Conservation (phyloP, 2,113 vertebrate species). For the Protobothrops flavoviridis region DNA sequence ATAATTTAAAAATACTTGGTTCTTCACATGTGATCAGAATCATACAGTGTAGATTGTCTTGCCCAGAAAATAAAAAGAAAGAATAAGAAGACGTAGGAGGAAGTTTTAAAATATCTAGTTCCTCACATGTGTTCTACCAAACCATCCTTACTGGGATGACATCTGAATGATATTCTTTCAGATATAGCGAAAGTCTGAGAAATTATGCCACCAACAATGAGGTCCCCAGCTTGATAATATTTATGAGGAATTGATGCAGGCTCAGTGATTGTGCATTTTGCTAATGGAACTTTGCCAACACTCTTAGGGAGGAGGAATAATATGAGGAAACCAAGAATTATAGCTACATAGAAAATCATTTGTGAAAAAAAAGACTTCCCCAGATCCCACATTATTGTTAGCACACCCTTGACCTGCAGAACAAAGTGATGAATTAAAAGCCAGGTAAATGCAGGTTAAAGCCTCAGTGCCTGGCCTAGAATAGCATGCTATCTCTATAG, state of each 20-base stretch:
- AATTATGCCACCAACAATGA: not conserved
- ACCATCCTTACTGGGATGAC: not conserved
- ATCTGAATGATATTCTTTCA: not conserved
- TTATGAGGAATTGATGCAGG: not conserved
- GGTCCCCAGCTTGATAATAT: not conserved
- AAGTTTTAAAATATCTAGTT: not conserved
- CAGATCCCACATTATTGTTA: not conserved
- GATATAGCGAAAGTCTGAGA: not conserved
- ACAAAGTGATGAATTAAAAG: too few relatives aligned
- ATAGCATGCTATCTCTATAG: not conserved
- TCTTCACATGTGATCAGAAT: not conserved
- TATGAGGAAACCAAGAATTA: too few relatives aligned
- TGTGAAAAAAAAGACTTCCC: not conserved
- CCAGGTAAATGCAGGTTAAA: not conserved
- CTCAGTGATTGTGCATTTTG: not conserved
- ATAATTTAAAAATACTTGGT: not conserved
- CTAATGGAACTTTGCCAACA: not conserved
- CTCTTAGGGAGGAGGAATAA: not conserved
- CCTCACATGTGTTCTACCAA: not conserved
- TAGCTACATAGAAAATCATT: not conserved
- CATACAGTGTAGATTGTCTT: not conserved
- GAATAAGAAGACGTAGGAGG: not conserved
- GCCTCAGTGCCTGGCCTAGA: not conserved
- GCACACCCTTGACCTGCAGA: not conserved
- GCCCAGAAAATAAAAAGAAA: not conserved